Evolutionary conservation across 1,140 invertebrate species (phyloP).

Genomic region (Chrysopa pallens): DNA sequence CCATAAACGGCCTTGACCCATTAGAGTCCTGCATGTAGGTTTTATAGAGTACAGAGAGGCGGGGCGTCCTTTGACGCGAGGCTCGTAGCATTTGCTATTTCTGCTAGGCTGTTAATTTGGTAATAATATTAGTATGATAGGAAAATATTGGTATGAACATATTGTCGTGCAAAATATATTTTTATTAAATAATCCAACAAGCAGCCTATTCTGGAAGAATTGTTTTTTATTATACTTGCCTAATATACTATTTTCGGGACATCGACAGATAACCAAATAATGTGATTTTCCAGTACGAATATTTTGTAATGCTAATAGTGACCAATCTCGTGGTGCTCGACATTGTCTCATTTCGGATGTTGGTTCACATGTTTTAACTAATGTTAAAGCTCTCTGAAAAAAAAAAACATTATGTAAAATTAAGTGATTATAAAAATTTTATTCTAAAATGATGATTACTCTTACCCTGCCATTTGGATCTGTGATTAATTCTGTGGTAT

Average conservation of each 20-base stretch:
- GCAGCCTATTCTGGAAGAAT: no score
- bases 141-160: no score
- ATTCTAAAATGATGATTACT: slow-evolving; percentile 2
- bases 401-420: slow-evolving; percentile 7
- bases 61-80: no score
- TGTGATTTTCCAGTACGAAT: slow-evolving; percentile 84
- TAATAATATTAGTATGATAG: no score
- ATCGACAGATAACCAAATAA: slow-evolving; percentile 83
- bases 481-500: slow-evolving; percentile 75
- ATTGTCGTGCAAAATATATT: no score
- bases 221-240: slow-evolving; percentile 34
- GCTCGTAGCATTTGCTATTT: no score
- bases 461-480: slow-evolving; percentile 62
- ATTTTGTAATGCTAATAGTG: slow-evolving; percentile 76
- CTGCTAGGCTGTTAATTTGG: no score
- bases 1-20: no score
- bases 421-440: slow-evolving; percentile 5
- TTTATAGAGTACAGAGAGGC: no score
- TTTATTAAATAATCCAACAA: no score
- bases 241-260: slow-evolving; percentile 64
- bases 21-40: no score
- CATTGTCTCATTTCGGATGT: slow-evolving; percentile 77
- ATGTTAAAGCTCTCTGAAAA: slow-evolving; percentile 53
- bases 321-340: slow-evolving; percentile 76
- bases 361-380: slow-evolving; percentile 86